Percentiles rank a stretch among this genome's conserved stretches.
Conservation (phyloP, 1,140 invertebrate species). For the Hormaphis cornu region DNA sequence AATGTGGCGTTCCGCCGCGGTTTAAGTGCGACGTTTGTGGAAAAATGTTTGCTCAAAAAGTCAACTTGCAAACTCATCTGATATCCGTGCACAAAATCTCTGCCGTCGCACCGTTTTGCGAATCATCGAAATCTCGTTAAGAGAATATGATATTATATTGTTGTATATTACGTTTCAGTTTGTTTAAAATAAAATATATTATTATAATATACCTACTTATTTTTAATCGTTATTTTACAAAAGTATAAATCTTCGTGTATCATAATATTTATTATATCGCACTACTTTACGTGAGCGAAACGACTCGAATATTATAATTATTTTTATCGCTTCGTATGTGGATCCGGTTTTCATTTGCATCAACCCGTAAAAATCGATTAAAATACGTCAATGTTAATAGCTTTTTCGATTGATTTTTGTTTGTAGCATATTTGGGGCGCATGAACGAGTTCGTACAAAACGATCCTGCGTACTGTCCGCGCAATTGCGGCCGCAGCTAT, state of each 20-base stretch:
- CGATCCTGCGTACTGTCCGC: constrained; percentile 24
- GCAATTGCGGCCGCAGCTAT: constrained; percentile 30
- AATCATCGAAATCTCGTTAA: too few relatives aligned
- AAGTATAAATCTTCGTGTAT: too few relatives aligned
- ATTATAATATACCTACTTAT: too few relatives aligned
- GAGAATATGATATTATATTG: too few relatives aligned
- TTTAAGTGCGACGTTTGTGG: constrained; percentile 68
- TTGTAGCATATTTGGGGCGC: background rate
- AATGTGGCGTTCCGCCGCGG: constrained; percentile 61
- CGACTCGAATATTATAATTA: background rate
- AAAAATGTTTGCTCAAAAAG: constrained; percentile 64
- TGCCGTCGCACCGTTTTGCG: background rate
- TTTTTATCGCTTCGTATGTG: constrained; percentile 9
- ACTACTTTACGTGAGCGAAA: too few relatives aligned
- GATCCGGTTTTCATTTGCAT: background rate
- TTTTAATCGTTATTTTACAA: too few relatives aligned
- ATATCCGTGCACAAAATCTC: background rate
- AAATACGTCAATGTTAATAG: too few relatives aligned
- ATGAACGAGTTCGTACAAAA: constrained; percentile 11
- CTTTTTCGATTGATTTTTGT: background rate
- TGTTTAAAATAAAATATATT: too few relatives aligned
- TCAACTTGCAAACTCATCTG: constrained; percentile 33
- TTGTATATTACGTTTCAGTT: too few relatives aligned
- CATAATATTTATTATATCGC: too few relatives aligned
- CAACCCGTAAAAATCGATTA: background rate